A percentile compares a stretch with the other conserved stretches of the same genome.
Conservation (phyloP, 35 echinoderm and acorn worm genomes). For the Acanthaster planci region DNA sequence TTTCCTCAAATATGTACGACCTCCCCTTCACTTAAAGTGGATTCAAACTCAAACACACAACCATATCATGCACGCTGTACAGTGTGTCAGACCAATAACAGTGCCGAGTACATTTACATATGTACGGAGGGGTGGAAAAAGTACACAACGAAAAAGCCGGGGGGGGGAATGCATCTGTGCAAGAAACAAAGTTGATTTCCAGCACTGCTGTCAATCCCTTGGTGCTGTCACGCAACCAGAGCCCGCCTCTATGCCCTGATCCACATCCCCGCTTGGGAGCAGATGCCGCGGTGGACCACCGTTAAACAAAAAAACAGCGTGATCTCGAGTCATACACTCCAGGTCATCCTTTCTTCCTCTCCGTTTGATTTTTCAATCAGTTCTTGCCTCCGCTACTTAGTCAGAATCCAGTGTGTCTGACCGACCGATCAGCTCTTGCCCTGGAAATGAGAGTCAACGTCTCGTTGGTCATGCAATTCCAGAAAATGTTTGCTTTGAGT, state of each 20-base stretch:
- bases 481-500: not conserved
- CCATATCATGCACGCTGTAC: no score
- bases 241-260: not conserved
- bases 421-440: not conserved
- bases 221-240: conserved; percentile 4
- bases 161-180: no score
- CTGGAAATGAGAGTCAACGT: not conserved
- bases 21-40: no score
- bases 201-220: not conserved
- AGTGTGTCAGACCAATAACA: no score
- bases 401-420: not conserved
- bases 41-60: no score
- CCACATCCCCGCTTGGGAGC: not conserved
- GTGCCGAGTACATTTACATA: no score
- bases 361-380: no score
- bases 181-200: no score
- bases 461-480: conserved; percentile 17
- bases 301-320: conserved; percentile 7
- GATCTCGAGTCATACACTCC: not conserved
- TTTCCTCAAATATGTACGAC: no score
- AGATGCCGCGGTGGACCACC: not conserved
- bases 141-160: no score
- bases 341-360: not conserved
- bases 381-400: no score
- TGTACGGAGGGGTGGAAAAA: no score